Evolutionary conservation across 2,113 vertebrate genomes (phyloP).

Genomic region (Rhodinocichla rosea): DNA sequence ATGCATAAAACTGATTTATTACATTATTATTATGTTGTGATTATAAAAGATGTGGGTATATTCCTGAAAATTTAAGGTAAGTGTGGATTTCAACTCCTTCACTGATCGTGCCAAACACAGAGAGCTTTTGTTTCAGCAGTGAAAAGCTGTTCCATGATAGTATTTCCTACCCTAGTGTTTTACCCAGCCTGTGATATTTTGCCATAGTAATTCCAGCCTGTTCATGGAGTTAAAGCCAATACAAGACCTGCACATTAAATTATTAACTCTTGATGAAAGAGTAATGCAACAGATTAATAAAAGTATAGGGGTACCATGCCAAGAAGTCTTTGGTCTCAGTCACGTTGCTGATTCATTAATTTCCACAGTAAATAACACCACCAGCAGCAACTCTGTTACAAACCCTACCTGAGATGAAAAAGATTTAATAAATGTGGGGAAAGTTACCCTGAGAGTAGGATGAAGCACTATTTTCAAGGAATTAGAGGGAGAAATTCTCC

Average conservation of each 20-base stretch:
- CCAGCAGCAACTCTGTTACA: background rate
- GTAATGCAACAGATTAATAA: background rate
- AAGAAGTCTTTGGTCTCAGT: background rate
- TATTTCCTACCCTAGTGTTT: background rate
- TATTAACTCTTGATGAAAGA: background rate
- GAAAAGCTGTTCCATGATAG: background rate
- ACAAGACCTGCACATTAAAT: background rate
- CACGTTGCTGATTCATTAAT: background rate
- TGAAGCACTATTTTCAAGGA: background rate
- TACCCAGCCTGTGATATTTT: background rate
- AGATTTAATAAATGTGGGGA: background rate
- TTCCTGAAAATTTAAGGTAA: constrained; percentile 33
- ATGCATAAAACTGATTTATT: constrained; percentile 38
- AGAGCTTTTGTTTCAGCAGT: background rate
- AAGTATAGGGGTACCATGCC: background rate
- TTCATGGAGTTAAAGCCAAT: background rate
- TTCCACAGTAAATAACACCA: background rate
- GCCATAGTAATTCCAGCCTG: background rate
- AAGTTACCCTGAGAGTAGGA: background rate
- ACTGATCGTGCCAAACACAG: background rate
- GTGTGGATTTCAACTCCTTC: background rate
- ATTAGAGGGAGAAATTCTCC: background rate
- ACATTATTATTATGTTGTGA: constrained; percentile 28
- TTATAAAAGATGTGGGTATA: background rate
- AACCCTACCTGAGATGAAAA: background rate